phyloP scores from a whole-genome alignment of 2,797 vertebrate genomes.

The Gila robusta region DNA sequence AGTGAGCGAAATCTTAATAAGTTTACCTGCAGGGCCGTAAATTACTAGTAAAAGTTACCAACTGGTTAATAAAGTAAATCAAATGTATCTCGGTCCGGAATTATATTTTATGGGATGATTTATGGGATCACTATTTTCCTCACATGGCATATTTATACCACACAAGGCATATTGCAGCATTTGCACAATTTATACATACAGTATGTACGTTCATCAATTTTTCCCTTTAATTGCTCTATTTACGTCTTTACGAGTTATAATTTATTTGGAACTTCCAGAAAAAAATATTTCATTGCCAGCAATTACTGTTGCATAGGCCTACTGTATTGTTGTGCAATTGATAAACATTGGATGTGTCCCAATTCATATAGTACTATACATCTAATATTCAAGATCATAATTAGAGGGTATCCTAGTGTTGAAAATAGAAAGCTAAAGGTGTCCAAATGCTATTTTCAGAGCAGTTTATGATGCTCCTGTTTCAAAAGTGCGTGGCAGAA shows the following conservation, averaged over 20 bases:
- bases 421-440: neutral
- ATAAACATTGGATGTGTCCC: slow-evolving; percentile 10
- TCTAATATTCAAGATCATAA: neutral
- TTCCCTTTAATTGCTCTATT: slow-evolving; percentile 22
- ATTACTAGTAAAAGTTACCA: neutral
- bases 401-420: neutral
- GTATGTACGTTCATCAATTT: neutral
- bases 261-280: slow-evolving; percentile 17
- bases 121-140: neutral
- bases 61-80: neutral
- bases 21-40: neutral
- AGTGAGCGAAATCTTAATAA: slow-evolving; percentile 29
- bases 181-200: slow-evolving; percentile 14
- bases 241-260: neutral
- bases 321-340: slow-evolving; percentile 6
- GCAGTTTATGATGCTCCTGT: neutral
- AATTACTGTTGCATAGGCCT: neutral
- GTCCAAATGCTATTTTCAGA: neutral
- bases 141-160: neutral
- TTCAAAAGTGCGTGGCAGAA: neutral
- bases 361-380: slow-evolving; percentile 12
- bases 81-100: neutral
- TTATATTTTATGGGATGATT: neutral
- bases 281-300: neutral
- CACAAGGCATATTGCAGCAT: slow-evolving; percentile 4